Evolutionary conservation across 2,888 invertebrate species (phyloP), one percentile per base, ranked within the genome.

Genomic region (Thereva unica): DNA sequence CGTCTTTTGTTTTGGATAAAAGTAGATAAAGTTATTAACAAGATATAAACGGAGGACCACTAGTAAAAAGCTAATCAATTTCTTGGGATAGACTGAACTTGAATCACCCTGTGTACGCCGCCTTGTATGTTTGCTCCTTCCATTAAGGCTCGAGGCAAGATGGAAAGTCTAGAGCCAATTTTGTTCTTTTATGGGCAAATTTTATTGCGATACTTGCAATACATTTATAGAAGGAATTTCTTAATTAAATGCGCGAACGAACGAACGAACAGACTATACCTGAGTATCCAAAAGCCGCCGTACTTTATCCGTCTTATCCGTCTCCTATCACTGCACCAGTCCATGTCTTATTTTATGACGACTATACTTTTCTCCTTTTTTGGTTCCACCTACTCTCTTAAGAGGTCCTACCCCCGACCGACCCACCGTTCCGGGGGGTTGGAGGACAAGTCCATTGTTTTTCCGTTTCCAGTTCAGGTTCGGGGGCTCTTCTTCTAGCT

Each of bases 141-240:
- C 23, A 23, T 23, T 23, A 23, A 23, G 23, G 23, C 23, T 23
- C 2, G 23, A 23, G 23, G 23, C 1, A 23, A 23, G 23, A 59
- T 7, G 38, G 10, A 8, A 4, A 47, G 10, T 4, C 38, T 23
- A 5, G 12, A 10, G 47, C 59, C 47, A 45, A 47, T 47, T 45
- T 47, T 12, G 49, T 10, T 40, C 59, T 59, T 59, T 59, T 59
- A 59, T 59, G 59, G 59, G 7, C 10, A 12, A 47, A 37, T 59
- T 59, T 59, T 59, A 59, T 47, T 59, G 49, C 59, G 23, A 47
- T 59, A 10, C 59, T 47, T 47, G 12, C 59, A 59, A 59, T 59
- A 47, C 59, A 38, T 59, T 59, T 59, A 59, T 59, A 38, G 49
- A 45, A 59, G 49, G 59, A 59, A 59, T 59, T 59, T 59, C 59